A percentile compares a stretch with the other conserved stretches of the same genome.
These are phyloP conservation scores for Piaya cayana DNA, from an alignment of 2,113 vertebrate species.

Conservation along the genomic window DNA sequence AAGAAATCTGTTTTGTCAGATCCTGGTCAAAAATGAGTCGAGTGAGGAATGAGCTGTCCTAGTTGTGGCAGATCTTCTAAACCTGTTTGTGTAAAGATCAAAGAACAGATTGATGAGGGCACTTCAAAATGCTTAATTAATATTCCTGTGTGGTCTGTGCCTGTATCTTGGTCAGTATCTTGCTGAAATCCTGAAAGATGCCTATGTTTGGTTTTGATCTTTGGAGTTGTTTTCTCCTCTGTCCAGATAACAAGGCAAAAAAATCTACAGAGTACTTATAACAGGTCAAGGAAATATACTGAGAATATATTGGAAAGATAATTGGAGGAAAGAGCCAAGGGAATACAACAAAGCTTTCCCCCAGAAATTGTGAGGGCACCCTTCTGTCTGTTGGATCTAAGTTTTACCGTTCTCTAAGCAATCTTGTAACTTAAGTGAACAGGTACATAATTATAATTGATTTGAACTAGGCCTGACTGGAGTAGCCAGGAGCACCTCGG, in stretches of 20 bases:
- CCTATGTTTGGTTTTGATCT: neutral
- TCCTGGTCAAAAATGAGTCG: neutral
- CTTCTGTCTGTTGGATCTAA: neutral
- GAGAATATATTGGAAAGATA: neutral
- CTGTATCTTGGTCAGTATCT: neutral
- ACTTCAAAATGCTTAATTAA: neutral
- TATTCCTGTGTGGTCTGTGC: neutral
- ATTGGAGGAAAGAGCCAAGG: neutral
- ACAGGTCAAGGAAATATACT: neutral
- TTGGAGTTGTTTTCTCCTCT: neutral
- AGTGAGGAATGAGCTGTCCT: neutral
- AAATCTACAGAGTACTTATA: neutral
- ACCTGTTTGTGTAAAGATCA: neutral
- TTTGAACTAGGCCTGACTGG: neutral
- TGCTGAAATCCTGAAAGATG: neutral
- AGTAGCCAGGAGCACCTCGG: neutral
- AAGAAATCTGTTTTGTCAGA: neutral
- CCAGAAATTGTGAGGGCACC: neutral
- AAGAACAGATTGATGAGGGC: neutral
- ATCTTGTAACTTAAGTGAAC: neutral
- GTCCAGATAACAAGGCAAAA: neutral
- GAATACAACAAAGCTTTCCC: neutral
- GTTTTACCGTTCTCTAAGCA: neutral
- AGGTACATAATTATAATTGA: neutral
- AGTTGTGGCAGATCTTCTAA: neutral